phyloP scores from a whole-genome alignment of 2,113 vertebrate genomes.

The Calyptomena viridis region DNA sequence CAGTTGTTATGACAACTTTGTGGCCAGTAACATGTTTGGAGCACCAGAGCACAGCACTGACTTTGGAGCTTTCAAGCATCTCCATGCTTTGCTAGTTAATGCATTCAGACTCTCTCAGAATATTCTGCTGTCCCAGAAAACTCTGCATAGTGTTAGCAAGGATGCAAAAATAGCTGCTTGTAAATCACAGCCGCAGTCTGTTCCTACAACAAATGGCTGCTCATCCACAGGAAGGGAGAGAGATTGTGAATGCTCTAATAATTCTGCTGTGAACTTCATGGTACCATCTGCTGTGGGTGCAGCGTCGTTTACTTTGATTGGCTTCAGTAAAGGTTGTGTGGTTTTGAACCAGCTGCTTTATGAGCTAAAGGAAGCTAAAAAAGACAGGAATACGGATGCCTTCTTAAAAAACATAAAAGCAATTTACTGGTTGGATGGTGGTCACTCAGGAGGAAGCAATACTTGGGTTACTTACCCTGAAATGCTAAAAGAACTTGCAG shows the following conservation, averaged over 20 bases:
- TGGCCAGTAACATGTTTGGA: conserved; percentile 93
- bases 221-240: conserved; percentile 56
- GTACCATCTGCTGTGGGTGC: conserved; percentile 65
- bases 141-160: conserved; percentile 47
- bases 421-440: conserved; percentile 96
- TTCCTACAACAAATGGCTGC: conserved; percentile 71
- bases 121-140: conserved; percentile 68
- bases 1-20: conserved; percentile 95
- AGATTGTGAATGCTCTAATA: conserved; percentile 59
- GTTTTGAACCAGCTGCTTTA: conserved; percentile 95
- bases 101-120: conserved; percentile 83
- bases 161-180: conserved; percentile 64
- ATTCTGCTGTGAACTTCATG: conserved; percentile 39
- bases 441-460: conserved; percentile 92
- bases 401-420: conserved; percentile 83
- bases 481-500: conserved; percentile 82
- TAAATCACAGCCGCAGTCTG: conserved; percentile 33
- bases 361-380: conserved; percentile 84
- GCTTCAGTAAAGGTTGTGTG: conserved; percentile 98
- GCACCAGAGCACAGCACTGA: conserved; percentile 87
- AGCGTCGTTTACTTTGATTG: conserved; percentile 83
- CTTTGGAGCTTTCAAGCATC: conserved; percentile 85
- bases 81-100: conserved; percentile 86
- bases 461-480: conserved; percentile 91
- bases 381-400: conserved; percentile 77